Conservation (phyloP, 2,113 vertebrate genomes). For the Montifringilla adamsi region DNA sequence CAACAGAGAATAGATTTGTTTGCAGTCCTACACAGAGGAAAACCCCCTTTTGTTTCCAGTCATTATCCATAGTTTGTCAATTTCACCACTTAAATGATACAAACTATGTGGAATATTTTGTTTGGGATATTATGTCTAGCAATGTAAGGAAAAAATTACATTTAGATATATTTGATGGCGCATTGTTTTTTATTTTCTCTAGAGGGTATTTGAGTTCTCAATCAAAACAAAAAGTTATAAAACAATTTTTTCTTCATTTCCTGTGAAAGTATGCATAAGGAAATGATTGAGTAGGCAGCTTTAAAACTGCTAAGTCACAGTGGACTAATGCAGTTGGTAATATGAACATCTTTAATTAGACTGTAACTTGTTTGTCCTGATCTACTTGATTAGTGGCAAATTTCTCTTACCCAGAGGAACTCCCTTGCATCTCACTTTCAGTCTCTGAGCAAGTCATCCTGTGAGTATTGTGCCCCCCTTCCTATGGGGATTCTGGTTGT, state of each 20-base stretch:
- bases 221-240: neutral
- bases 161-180: neutral
- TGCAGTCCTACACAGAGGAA: neutral
- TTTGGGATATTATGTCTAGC: neutral
- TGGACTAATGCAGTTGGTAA: neutral
- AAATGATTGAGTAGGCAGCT: neutral
- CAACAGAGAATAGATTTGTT: neutral
- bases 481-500: neutral
- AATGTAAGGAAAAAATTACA: neutral
- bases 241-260: neutral
- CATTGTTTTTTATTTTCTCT: neutral
- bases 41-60: neutral
- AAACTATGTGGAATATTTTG: neutral
- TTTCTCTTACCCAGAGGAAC: neutral
- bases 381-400: neutral
- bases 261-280: neutral
- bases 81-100: neutral
- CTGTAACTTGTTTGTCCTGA: neutral
- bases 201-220: neutral
- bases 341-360: neutral
- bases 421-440: neutral
- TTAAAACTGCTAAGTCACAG: neutral
- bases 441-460: neutral
- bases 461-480: neutral
- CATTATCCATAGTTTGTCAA: neutral